These are phyloP conservation scores for Parauchenoglanis punctatus DNA, from an alignment of 2,797 vertebrate genomes.

Conservation along the genomic window DNA sequence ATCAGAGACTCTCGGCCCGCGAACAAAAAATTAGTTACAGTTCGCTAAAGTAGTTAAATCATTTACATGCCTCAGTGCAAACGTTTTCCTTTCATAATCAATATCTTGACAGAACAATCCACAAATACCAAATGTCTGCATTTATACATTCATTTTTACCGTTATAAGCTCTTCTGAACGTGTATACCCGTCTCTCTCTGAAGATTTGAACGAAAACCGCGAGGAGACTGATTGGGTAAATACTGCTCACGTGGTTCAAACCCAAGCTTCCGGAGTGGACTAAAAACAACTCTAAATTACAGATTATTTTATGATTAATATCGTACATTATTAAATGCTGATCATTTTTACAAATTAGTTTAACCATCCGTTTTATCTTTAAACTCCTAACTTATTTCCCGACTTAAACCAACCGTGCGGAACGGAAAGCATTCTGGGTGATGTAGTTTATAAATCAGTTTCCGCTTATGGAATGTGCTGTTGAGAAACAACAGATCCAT, in stretches of 20 bases:
- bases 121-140: neutral
- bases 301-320: neutral
- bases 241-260: constrained; percentile 32
- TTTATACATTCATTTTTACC: neutral
- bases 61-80: neutral
- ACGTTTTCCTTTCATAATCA: neutral
- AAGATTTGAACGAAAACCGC: constrained; percentile 74
- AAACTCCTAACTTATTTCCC: neutral
- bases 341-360: neutral
- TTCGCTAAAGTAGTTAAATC: neutral
- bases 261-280: neutral
- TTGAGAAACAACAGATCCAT: neutral
- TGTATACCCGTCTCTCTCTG: neutral
- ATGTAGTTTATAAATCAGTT: constrained; percentile 32
- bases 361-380: neutral
- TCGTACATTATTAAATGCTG: neutral
- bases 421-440: constrained; percentile 34
- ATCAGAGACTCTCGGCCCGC: neutral
- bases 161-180: neutral
- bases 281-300: neutral
- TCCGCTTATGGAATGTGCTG: neutral
- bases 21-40: neutral
- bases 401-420: neutral
- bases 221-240: constrained; percentile 70
- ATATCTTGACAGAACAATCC: neutral